Base-by-base conservation (phyloP, 2,888 invertebrate species). In the Hirtodrosophila histrioides region DNA sequence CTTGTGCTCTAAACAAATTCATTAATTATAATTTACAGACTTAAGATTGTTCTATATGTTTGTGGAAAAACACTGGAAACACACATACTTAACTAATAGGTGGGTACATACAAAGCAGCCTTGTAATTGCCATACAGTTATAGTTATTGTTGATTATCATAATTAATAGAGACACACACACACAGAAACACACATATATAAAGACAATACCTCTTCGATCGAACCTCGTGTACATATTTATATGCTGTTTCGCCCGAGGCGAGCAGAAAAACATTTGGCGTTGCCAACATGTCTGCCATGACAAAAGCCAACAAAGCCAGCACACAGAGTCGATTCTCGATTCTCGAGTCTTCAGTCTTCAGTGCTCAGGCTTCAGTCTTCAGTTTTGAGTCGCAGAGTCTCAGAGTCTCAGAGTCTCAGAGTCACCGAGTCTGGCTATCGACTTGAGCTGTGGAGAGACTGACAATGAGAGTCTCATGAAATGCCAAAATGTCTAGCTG, bases 401-500 rank as follows among this genome's bases (percentile, higher is more conserved):
- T 40, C 36, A 24, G 55, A 62, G 53, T 63, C 78, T 62, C n/a
- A 37, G 36, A 56, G 55, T 40, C 64, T 31, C 45, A 40, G 63
- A 69, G 58, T 61, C 71, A 44, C 36, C 29, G 55, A 62, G 53
- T 63, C 78, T 62, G 68, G 45, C 56, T 39, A 55, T 53, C 53
- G 61, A 48, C 49, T 45, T 33, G 54, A 58, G 63, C 58, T 53
- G 63, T 54, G 57, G 60, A 63, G 58, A 69, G 62, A 68, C 79
- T 75, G 81, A 69, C 71, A 78, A 78, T 72, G 85, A 82, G 77
- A 60, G 45, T 72, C 86, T 76, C 82, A 76, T 74, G 86, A 85
- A 86, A 86, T 86, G 85, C 85, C 85, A 88, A 86, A 86, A 86
- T 88, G 85, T 86, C 85, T 86, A 86, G 86, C 85, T 82, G 69